Evolutionary conservation across 2,888 invertebrate species (phyloP).

Genomic region (Saturnia pavonia): DNA sequence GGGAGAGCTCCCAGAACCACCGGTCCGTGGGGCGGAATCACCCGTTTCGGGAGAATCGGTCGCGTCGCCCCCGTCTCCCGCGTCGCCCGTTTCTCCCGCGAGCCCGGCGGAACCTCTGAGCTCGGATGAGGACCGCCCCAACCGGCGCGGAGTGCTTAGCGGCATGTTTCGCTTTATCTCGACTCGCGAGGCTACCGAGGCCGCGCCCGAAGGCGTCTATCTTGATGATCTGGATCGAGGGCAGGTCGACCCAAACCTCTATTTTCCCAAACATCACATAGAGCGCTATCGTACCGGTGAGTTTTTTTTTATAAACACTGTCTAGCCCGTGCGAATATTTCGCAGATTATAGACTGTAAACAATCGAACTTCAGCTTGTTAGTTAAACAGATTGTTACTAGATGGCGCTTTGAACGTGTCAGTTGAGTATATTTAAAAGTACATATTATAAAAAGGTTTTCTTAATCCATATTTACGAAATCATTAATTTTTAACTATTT

Average conservation of each 20-base stretch:
- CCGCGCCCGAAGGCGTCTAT: slow-evolving; percentile 91
- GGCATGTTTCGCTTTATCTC: slow-evolving; percentile 96
- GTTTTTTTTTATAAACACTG: slow-evolving; percentile 23
- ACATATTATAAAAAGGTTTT: too few species aligned
- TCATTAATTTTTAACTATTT: too few species aligned
- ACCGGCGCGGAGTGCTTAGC: slow-evolving; percentile 88
- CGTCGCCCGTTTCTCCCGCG: slow-evolving; percentile 54
- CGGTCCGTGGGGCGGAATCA: slow-evolving; percentile 51
- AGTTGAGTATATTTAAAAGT: too few species aligned
- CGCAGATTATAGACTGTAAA: too few species aligned
- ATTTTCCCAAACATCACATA: slow-evolving; percentile 89
- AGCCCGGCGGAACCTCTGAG: slow-evolving; percentile 71
- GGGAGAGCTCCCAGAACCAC: slow-evolving; percentile 90
- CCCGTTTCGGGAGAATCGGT: slow-evolving; percentile 42
- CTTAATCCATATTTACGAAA: too few species aligned
- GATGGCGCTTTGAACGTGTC: too few species aligned
- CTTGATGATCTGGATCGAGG: slow-evolving; percentile 95
- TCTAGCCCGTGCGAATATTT: too few species aligned
- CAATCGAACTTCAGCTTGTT: too few species aligned
- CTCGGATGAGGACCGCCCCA: slow-evolving; percentile 76
- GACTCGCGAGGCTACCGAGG: slow-evolving; percentile 58
- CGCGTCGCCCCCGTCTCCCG: slow-evolving; percentile 47
- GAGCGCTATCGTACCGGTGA: slow-evolving; percentile 71
- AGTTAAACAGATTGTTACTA: too few species aligned
- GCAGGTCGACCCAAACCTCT: slow-evolving; percentile 96